Conservation (phyloP, 2,797 vertebrate genomes). For the Cygnus olor region DNA sequence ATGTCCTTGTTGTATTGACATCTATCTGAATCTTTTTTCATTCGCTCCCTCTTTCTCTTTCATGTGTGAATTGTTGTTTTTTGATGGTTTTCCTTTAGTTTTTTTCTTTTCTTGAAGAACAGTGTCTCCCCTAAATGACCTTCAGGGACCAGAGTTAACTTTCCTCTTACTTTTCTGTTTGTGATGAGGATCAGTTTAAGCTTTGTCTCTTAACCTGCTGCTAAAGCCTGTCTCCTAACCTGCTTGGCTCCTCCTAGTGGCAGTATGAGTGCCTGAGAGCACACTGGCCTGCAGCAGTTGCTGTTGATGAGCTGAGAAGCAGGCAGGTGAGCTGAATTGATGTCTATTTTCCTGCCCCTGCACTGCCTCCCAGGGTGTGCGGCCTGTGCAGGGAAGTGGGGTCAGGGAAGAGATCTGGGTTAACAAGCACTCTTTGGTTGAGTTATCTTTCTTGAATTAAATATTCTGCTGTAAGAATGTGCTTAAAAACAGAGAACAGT, state of each 20-base stretch:
- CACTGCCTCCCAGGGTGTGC: neutral
- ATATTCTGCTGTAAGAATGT: neutral
- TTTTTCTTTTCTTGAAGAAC: neutral
- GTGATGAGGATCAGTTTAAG: neutral
- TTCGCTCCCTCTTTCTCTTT: neutral
- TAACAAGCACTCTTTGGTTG: neutral
- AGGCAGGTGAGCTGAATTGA: neutral
- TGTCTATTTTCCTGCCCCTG: neutral
- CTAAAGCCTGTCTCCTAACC: neutral
- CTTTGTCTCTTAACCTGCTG: neutral
- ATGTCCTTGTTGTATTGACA: neutral
- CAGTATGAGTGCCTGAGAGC: neutral
- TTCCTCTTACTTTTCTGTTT: neutral
- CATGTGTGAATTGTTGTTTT: neutral
- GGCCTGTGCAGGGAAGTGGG: neutral
- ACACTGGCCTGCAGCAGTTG: neutral
- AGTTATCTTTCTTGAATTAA: neutral
- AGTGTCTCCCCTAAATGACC: neutral
- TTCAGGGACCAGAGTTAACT: neutral
- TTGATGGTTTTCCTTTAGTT: neutral
- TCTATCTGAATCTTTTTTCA: neutral
- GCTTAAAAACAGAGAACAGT: neutral
- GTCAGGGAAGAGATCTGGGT: neutral
- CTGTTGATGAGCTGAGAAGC: neutral
- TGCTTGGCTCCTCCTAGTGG: neutral